A percentile compares a stretch with the other conserved stretches of the same genome.
Conservation (phyloP, 2,888 invertebrate genomes). For the Torymus aiolomorphi region DNA sequence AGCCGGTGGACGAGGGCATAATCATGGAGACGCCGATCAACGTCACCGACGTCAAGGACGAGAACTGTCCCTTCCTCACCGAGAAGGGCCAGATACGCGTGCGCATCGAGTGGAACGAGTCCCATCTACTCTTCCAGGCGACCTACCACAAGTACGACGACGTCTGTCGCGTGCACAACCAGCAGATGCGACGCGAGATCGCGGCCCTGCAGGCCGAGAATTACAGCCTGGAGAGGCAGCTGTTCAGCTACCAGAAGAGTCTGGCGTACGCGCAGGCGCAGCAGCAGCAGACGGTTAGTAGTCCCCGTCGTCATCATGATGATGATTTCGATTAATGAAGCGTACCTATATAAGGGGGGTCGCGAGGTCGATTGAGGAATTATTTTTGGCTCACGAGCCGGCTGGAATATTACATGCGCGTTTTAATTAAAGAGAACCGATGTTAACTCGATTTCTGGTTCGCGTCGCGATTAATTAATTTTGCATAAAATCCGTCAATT, state of each 20-base stretch:
- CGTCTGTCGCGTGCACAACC: constrained; percentile 86
- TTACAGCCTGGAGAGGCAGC: constrained; percentile 87
- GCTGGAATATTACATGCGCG: no score
- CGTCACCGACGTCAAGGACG: constrained; percentile 84
- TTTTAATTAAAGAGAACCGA: no score
- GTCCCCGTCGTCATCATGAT: neutral
- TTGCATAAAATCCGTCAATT: no score
- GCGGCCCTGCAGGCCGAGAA: constrained; percentile 89
- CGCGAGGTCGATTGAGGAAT: no score
- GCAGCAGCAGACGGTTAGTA: constrained; percentile 63
- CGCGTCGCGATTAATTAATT: no score
- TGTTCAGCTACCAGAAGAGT: constrained; percentile 89
- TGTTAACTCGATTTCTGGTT: no score
- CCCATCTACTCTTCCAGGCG: constrained; percentile 87
- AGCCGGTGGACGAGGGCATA: constrained; percentile 86
- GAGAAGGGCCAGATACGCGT: constrained; percentile 85
- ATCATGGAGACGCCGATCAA: constrained; percentile 88
- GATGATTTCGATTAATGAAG: neutral
- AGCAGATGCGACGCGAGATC: constrained; percentile 90
- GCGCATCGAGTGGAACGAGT: constrained; percentile 89
- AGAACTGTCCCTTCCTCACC: constrained; percentile 83
- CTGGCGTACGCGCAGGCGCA: constrained; percentile 84
- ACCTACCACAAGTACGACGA: constrained; percentile 91
- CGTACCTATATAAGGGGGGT: no score
- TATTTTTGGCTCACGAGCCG: no score